phyloP scores from a whole-genome alignment of 2,113 vertebrate genomes.

The Artemisiospiza belli region DNA sequence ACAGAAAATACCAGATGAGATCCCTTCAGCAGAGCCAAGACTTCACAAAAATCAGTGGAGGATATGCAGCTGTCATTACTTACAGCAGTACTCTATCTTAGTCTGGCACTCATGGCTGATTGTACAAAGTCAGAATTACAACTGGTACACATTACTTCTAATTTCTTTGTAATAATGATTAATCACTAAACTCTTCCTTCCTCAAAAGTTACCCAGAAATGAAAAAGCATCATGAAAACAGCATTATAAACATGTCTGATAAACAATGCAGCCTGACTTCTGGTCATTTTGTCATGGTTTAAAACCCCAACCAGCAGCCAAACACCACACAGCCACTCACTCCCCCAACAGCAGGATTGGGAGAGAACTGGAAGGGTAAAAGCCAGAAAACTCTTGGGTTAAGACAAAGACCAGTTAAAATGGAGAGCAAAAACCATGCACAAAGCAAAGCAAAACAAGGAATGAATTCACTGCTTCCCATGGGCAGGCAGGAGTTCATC shows the following conservation, averaged over 20 bases:
- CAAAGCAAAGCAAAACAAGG: not conserved
- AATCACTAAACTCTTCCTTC: not conserved
- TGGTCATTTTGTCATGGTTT: not conserved
- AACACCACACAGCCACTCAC: not conserved
- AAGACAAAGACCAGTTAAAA: not conserved
- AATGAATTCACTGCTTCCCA: not conserved
- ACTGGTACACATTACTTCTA: not conserved
- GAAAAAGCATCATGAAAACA: constrained; percentile 15
- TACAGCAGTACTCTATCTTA: not conserved
- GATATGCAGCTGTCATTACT: not conserved
- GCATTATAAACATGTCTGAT: constrained; percentile 27
- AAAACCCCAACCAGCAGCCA: not conserved
- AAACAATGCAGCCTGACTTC: constrained; percentile 46
- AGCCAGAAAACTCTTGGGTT: not conserved
- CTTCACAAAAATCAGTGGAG: not conserved
- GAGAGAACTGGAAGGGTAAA: not conserved
- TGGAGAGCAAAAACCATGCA: not conserved
- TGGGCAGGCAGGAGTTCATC: not conserved
- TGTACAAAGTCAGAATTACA: constrained; percentile 6
- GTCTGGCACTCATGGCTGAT: not conserved
- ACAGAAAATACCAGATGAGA: not conserved
- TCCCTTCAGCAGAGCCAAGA: not conserved
- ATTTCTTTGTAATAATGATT: constrained; percentile 6
- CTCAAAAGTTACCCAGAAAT: constrained; percentile 5
- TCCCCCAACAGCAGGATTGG: rapidly evolving